phyloP scores from a whole-genome alignment of 2,113 vertebrate species.

The Poeciliopsis occidentalis region DNA sequence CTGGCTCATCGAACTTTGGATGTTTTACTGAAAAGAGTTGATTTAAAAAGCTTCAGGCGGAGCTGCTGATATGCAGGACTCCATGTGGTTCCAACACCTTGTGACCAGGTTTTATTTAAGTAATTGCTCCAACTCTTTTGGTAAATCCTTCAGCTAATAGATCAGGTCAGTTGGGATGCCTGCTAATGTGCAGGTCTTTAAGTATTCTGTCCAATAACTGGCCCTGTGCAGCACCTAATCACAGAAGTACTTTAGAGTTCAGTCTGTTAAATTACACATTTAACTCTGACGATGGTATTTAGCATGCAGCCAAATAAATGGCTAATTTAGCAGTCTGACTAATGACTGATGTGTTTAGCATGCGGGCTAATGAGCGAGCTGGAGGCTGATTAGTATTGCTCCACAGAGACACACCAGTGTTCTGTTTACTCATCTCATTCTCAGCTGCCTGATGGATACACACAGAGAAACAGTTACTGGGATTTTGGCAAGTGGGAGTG shows the following conservation, averaged over 20 bases:
- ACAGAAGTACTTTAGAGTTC: conserved; percentile 53
- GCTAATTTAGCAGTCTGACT: conserved; percentile 69
- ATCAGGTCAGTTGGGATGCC: conserved; percentile 46
- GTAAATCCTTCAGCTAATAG: conserved; percentile 48
- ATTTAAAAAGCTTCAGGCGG: neutral
- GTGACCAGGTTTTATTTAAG: conserved; percentile 28
- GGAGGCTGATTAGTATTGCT: conserved; percentile 66
- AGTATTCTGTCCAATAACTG: conserved; percentile 39
- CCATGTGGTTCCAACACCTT: conserved; percentile 4
- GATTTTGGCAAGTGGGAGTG: neutral
- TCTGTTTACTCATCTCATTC: conserved; percentile 65
- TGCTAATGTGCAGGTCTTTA: conserved; percentile 41
- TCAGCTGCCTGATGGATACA: conserved; percentile 31
- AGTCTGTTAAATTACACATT: conserved; percentile 53
- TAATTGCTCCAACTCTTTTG: conserved; percentile 25
- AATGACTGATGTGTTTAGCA: conserved; percentile 72
- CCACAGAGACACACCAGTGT: conserved; percentile 59
- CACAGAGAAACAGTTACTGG: conserved; percentile 1
- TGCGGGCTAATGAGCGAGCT: conserved; percentile 64
- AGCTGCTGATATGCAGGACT: conserved; percentile 14
- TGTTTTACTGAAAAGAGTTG: too few relatives aligned
- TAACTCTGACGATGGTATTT: conserved; percentile 61
- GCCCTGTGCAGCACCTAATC: conserved; percentile 39
- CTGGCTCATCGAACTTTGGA: neutral
- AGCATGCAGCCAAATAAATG: conserved; percentile 64